Conservation (phyloP, 1,140 invertebrate genomes). For the Caerostris extrusa region DNA sequence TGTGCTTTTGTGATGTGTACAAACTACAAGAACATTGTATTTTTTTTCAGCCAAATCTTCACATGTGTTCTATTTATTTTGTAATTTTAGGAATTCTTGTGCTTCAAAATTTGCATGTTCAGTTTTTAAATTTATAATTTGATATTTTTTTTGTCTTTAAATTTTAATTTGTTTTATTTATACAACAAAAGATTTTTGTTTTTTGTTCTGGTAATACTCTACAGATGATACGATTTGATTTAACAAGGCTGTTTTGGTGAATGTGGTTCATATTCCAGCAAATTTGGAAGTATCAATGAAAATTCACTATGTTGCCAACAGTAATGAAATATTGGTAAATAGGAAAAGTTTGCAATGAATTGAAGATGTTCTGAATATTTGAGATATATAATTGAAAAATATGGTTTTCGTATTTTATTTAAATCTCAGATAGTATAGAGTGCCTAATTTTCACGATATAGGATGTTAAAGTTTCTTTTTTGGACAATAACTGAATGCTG, state of each 20-base stretch:
- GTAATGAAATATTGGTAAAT: no score
- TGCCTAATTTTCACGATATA: no score
- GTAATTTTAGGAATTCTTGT: not conserved
- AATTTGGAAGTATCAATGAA: no score
- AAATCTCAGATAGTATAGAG: no score
- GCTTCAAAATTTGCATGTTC: constrained; percentile 66
- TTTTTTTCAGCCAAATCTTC: constrained; percentile 53
- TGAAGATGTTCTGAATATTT: no score
- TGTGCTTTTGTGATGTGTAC: not conserved
- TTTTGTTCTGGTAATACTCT: not conserved
- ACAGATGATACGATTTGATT: not conserved
- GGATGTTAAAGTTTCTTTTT: no score
- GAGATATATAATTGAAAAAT: no score
- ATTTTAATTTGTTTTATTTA: not conserved
- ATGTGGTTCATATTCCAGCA: not conserved
- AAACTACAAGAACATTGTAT: constrained; percentile 24
- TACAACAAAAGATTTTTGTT: not conserved
- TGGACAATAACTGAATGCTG: no score
- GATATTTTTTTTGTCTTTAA: constrained; percentile 1
- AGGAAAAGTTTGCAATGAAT: no score
- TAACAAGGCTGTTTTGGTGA: constrained; percentile 70
- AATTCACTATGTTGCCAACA: no score
- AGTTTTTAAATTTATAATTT: not conserved
- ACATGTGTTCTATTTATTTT: constrained; percentile 17
- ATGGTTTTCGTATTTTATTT: no score